Evolutionary conservation across 2,888 invertebrate species (phyloP), one percentile per base, ranked within the genome.

Genomic region (Melieria omissa): DNA sequence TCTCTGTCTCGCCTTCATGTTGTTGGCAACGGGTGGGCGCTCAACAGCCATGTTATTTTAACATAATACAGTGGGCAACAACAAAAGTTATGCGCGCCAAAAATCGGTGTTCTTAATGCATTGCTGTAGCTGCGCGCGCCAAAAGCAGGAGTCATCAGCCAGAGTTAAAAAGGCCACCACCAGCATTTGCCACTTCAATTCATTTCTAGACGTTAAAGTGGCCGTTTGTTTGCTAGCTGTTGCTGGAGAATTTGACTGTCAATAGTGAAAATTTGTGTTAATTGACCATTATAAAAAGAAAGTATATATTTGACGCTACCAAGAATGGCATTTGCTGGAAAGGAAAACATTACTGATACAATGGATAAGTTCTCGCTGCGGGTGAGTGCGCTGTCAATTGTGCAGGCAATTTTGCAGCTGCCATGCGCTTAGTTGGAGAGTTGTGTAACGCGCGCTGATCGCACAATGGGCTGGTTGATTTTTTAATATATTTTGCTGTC

Each of bases 261-360:
- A 42, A 14, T 7, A 57, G 1, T 58, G 29, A 42, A 55, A 3
- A 44, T 57, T 65, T 65, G 1, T 12, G 29, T 9, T 12, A n/a
- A 10, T 41, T 10, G 29, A 12, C 47, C 16, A 52, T 29, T 3
- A 29, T 29, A 29, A 29, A 29, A 29, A 29, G 29, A 2, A 29
- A 29, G 29, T 29, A 29, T 29, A 29, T 3, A 29, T 3, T 29
- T 29, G 29, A 29, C 29, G 29, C 29, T 49, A 49, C 8, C 12
- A 52, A 70, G 58, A 64, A 70, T 70, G 70, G 70, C 79, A 75
- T 72, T 80, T 74, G 81, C 81, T 76, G 85, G 84, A 54, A 87
- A 87, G 73, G 87, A 87, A 83, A 87, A 87, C 77, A 82, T 87
- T 73, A 74, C 84, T 41, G 86, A 85, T 78, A 86, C 85, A 74